phyloP scores from a whole-genome alignment of 1,140 invertebrate species.

The Papilio polytes region DNA sequence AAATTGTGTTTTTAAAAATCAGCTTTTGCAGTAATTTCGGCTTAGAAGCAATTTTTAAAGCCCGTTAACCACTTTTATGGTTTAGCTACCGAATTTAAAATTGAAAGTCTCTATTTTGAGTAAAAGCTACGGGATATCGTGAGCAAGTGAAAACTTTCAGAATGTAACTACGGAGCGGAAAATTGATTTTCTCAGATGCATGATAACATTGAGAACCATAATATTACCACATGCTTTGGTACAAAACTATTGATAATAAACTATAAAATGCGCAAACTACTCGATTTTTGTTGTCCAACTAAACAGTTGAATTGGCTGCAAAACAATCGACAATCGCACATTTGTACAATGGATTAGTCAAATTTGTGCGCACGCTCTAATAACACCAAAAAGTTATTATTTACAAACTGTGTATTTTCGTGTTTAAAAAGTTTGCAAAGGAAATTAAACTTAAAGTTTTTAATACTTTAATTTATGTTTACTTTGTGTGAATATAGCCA shows the following conservation, averaged over 20 bases:
- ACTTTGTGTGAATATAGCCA: background rate
- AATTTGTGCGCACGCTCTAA: too few relatives aligned
- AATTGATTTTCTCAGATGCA: background rate
- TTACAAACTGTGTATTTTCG: too few relatives aligned
- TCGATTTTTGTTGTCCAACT: too few relatives aligned
- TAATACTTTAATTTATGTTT: too few relatives aligned
- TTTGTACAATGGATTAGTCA: too few relatives aligned
- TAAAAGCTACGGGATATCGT: background rate
- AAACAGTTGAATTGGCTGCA: too few relatives aligned
- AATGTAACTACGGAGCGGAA: background rate
- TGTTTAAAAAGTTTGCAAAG: too few relatives aligned
- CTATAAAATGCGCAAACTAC: too few relatives aligned
- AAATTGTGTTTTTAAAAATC: background rate
- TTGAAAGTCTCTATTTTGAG: constrained; percentile 14
- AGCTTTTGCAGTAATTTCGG: background rate
- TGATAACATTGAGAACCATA: background rate
- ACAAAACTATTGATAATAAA: background rate
- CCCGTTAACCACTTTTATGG: constrained; percentile 12
- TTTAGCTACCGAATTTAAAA: background rate
- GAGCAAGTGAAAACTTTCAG: constrained; percentile 2
- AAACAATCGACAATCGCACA: too few relatives aligned
- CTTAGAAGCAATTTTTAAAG: constrained; percentile 17
- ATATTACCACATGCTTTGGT: background rate
- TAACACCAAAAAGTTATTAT: too few relatives aligned
- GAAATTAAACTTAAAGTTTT: too few relatives aligned